Percentiles rank a stretch among this genome's conserved stretches.
These are phyloP conservation scores for Eremophila alpestris DNA, from an alignment of 2,797 vertebrate species.

Conservation along the genomic window DNA sequence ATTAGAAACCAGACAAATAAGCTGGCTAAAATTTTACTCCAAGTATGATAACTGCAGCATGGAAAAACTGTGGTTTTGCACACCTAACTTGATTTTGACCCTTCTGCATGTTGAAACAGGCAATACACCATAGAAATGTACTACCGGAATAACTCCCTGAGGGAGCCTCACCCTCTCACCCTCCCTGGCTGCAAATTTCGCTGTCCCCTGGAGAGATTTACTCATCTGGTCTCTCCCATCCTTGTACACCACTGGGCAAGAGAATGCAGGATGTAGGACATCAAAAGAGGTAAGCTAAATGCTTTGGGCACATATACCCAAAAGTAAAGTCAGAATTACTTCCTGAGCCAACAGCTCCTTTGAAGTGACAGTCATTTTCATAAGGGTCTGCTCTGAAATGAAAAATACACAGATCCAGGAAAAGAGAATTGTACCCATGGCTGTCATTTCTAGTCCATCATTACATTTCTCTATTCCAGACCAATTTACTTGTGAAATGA, in stretches of 20 bases:
- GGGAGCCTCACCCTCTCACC: conserved; percentile 76
- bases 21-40: not conserved
- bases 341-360: not conserved
- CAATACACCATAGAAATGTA: conserved; percentile 85
- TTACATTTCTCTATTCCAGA: not conserved
- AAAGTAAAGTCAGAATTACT: not conserved
- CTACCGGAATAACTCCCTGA: conserved; percentile 82
- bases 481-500: not conserved
- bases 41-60: not conserved
- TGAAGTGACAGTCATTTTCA: not conserved
- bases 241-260: conserved; percentile 76
- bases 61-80: not conserved
- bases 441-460: not conserved
- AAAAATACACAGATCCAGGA: not conserved
- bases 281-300: conserved; percentile 13
- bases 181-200: conserved; percentile 83
- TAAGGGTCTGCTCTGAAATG: not conserved
- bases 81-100: not conserved
- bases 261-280: conserved; percentile 73
- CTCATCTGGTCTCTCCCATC: conserved; percentile 78
- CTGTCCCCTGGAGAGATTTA: conserved; percentile 82
- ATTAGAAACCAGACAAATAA: not conserved
- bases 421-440: not conserved
- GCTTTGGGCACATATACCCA: not conserved
- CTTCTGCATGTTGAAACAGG: conserved; percentile 67